phyloP scores from a whole-genome alignment of 2,113 vertebrate genomes.

The Eretmochelys imbricata region DNA sequence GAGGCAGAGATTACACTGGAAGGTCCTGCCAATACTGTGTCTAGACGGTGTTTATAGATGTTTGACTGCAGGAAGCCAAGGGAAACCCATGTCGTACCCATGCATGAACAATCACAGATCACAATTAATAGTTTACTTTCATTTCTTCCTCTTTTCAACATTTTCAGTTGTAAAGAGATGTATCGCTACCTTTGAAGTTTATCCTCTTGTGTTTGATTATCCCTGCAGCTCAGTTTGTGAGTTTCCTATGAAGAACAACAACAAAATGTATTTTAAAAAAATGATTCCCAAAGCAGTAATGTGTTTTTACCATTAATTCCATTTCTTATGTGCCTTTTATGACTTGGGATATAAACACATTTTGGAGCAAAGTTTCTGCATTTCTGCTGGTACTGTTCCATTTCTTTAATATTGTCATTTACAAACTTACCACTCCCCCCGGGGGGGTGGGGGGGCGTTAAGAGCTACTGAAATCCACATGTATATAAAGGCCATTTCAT shows the following conservation, averaged over 20 bases:
- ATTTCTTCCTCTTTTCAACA: slow-evolving; percentile 20
- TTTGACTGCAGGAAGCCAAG: background rate
- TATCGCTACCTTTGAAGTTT: slow-evolving; percentile 44
- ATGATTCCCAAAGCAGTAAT: slow-evolving; percentile 16
- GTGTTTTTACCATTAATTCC: background rate
- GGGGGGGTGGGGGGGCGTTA: too few species aligned
- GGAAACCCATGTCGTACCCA: background rate
- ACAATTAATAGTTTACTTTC: background rate
- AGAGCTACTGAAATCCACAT: background rate
- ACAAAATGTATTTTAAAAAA: background rate
- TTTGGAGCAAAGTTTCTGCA: background rate
- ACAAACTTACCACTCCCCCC: background rate
- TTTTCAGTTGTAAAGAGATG: background rate
- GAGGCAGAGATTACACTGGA: background rate
- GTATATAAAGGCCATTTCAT: background rate
- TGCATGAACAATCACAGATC: background rate
- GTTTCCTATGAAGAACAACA: background rate
- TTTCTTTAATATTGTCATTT: background rate
- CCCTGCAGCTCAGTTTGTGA: slow-evolving; percentile 22
- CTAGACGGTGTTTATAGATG: background rate
- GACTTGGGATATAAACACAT: background rate
- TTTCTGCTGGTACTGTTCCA: background rate
- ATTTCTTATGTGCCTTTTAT: background rate
- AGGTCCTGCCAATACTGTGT: background rate
- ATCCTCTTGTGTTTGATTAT: slow-evolving; percentile 4